Percentiles rank a stretch among this genome's conserved stretches.
These are phyloP conservation scores for Oryzias woworae DNA, from an alignment of 2,113 vertebrate species.

Conservation along the genomic window DNA sequence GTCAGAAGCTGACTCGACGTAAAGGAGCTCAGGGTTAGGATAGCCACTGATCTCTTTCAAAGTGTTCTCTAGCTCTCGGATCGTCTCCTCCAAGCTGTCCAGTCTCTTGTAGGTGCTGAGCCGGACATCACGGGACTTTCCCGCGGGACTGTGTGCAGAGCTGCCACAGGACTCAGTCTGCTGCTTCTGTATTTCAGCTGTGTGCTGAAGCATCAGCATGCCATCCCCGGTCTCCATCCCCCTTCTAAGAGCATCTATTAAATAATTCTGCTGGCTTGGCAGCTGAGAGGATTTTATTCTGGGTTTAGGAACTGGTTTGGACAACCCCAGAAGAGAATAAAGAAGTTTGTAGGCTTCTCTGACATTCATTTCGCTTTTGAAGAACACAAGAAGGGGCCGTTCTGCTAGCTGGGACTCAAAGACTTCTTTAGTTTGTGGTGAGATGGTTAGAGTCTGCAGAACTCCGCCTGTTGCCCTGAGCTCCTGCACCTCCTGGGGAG, in stretches of 20 bases:
- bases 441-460: conserved; percentile 49
- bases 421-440: conserved; percentile 21
- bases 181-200: not conserved
- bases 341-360: conserved; percentile 51
- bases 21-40: conserved; percentile 34
- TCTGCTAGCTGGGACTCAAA: conserved; percentile 12
- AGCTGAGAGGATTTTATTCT: conserved; percentile 23
- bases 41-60: conserved; percentile 83
- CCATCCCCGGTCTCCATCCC: conserved; percentile 22
- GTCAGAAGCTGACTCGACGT: conserved; percentile 17
- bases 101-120: conserved; percentile 73
- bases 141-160: not conserved
- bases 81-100: conserved; percentile 92
- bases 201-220: not conserved
- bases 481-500: conserved; percentile 18
- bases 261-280: conserved; percentile 7
- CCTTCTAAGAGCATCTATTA: conserved; percentile 40
- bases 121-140: conserved; percentile 44
- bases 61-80: conserved; percentile 87
- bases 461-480: conserved; percentile 24
- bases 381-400: conserved; percentile 47
- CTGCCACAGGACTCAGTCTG: not conserved
- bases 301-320: conserved; percentile 42
- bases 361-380: conserved; percentile 5
- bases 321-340: conserved; percentile 38